Percentiles rank a stretch among this genome's conserved stretches.
These are phyloP conservation scores for fruit fly (Drosophila melanogaster) DNA, from an alignment of 1,140 invertebrate genomes.

Conservation along the genomic window Release_6_plus_ISO1_MT NT_037436.4:7599001-7599500, in stretches of 20 bases:
- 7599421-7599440: slow-evolving; percentile 49
- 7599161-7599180: slow-evolving; percentile 36
- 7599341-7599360: slow-evolving; percentile 18
- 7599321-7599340: slow-evolving; percentile 9
- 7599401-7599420: slow-evolving; percentile 47
- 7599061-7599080: slow-evolving; percentile 49
- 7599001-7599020: slow-evolving; percentile 80
- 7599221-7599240: slow-evolving; percentile 76
- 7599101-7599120: slow-evolving; percentile 76
- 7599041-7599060: slow-evolving; percentile 73
- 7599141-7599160: slow-evolving; percentile 63
- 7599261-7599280: slow-evolving; percentile 17
- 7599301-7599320: slow-evolving; percentile 4
- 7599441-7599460: slow-evolving; percentile 36
- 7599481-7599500: slow-evolving; percentile 34
- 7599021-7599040: slow-evolving; percentile 81
- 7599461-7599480: slow-evolving; percentile 42
- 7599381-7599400: slow-evolving; percentile 20
- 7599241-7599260: slow-evolving; percentile 24
- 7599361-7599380: slow-evolving; percentile 40
- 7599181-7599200: slow-evolving; percentile 71
- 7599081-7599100: slow-evolving; percentile 17
- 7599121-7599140: slow-evolving; percentile 71
- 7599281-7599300: slow-evolving; percentile 12
- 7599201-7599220: slow-evolving; percentile 77